Evolutionary conservation across 2,888 invertebrate genomes (phyloP).

Genomic region (Agriopis aurantiaria): DNA sequence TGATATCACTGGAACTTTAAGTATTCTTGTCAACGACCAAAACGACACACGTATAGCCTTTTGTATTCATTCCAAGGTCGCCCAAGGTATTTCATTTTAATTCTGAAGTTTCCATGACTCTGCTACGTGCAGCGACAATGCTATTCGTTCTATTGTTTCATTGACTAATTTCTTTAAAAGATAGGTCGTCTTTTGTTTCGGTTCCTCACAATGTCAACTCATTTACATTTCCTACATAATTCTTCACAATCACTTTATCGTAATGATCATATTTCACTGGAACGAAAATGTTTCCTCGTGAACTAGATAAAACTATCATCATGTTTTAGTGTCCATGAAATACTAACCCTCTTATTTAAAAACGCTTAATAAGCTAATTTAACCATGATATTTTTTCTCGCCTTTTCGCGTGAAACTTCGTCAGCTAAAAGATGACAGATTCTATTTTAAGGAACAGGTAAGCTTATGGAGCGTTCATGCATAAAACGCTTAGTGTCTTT

Average conservation of each 20-base stretch:
- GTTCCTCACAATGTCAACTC: not conserved
- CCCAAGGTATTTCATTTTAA: conserved; percentile 29
- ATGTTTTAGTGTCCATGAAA: not conserved
- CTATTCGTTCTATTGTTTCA: conserved; percentile 22
- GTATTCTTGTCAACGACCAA: conserved; percentile 37
- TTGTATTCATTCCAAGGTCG: conserved; percentile 35
- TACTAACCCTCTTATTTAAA: too few relatives aligned
- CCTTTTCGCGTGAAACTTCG: too few relatives aligned
- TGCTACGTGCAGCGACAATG: conserved; percentile 29
- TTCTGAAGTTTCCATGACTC: conserved; percentile 29
- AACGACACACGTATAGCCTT: conserved; percentile 21
- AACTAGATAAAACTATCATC: not conserved
- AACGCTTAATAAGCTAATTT: too few relatives aligned
- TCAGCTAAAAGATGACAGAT: too few relatives aligned
- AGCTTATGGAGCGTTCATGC: not conserved
- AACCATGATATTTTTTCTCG: too few relatives aligned
- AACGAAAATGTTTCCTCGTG: too few relatives aligned
- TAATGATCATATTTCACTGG: not conserved
- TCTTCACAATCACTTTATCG: not conserved
- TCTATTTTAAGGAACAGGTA: not conserved
- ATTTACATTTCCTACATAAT: conserved; percentile 1
- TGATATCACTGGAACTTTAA: conserved; percentile 44
- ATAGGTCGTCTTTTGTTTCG: conserved; percentile 28
- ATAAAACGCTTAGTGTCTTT: not conserved
- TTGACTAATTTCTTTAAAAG: conserved; percentile 19